Evolutionary conservation across 2,113 vertebrate species (phyloP).

Genomic region (Vanacampus margaritifer): DNA sequence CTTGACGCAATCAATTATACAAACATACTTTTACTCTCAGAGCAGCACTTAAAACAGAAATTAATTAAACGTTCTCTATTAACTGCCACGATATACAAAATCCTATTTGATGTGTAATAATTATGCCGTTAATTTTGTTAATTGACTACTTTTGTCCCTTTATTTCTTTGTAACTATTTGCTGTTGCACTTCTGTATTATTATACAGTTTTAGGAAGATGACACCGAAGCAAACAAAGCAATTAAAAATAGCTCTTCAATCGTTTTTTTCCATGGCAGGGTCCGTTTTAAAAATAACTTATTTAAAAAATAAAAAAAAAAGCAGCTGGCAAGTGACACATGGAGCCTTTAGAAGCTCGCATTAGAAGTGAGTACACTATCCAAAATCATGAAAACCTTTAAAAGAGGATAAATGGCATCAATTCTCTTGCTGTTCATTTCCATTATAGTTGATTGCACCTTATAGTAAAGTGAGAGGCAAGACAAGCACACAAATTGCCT

Average conservation of each 20-base stretch:
- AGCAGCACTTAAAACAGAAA: neutral
- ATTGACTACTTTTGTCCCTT: neutral
- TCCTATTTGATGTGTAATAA: conserved; percentile 5
- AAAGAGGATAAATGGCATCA: neutral
- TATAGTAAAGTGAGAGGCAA: neutral
- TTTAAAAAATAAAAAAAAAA: neutral
- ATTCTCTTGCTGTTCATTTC: neutral
- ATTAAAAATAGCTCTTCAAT: conserved; percentile 17
- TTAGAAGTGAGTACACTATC: neutral
- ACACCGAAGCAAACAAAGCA: conserved; percentile 20
- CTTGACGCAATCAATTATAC: neutral
- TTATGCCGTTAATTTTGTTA: neutral
- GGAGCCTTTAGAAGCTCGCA: conserved; percentile 23
- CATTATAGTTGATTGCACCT: neutral
- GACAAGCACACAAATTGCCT: neutral
- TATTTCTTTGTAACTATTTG: neutral
- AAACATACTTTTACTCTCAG: neutral
- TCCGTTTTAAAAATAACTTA: neutral
- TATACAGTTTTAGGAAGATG: conserved; percentile 9
- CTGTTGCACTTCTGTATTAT: conserved; percentile 9
- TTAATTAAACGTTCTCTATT: neutral
- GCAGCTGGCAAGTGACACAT: conserved; percentile 13
- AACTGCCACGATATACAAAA: conserved; percentile 4
- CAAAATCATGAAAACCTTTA: conserved; percentile 11
- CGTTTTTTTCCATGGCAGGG: conserved; percentile 10